These are phyloP conservation scores for Myopa tessellatipennis DNA, from an alignment of 2,888 invertebrate species.

Conservation along the genomic window DNA sequence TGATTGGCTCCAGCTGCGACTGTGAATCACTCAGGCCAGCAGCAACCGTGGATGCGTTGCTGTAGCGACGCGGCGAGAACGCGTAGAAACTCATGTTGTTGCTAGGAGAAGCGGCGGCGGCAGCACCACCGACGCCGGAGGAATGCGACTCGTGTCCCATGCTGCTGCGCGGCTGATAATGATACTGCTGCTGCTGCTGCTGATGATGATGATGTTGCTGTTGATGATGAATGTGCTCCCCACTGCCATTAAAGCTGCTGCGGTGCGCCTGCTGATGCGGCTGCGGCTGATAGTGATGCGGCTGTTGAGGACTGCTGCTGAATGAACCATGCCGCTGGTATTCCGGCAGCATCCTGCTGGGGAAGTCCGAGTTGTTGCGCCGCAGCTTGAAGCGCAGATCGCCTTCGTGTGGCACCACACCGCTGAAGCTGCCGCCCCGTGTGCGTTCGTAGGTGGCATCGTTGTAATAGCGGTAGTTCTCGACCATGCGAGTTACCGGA, in stretches of 20 bases:
- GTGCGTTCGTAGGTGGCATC: slow-evolving; percentile 65
- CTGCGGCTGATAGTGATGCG: slow-evolving; percentile 47
- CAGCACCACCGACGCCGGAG: neutral
- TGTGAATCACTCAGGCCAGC: slow-evolving; percentile 50
- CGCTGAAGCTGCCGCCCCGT: slow-evolving; percentile 66
- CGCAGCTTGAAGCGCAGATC: slow-evolving; percentile 64
- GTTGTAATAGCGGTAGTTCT: slow-evolving; percentile 73
- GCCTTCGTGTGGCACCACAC: slow-evolving; percentile 65
- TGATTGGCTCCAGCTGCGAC: slow-evolving; percentile 27
- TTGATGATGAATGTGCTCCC: slow-evolving; percentile 41
- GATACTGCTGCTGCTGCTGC: slow-evolving; percentile 49
- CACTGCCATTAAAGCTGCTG: slow-evolving; percentile 33
- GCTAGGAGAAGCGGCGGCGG: slow-evolving; percentile 45
- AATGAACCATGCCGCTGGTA: slow-evolving; percentile 44
- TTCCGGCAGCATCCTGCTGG: slow-evolving; percentile 49
- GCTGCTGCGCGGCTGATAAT: slow-evolving; percentile 59
- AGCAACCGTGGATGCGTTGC: slow-evolving; percentile 73
- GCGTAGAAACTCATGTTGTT: slow-evolving; percentile 57
- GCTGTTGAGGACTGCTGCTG: slow-evolving; percentile 28
- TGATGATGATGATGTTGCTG: slow-evolving; percentile 49
- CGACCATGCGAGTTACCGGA: slow-evolving; percentile 72
- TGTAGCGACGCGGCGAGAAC: slow-evolving; percentile 72
- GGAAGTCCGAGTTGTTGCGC: slow-evolving; percentile 65
- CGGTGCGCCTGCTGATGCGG: slow-evolving; percentile 2
- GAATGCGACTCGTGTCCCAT: slow-evolving; percentile 49